A percentile compares a stretch with the other conserved stretches of the same genome.
Conservation (phyloP, 1,140 invertebrate species). For the Cotesia glomerata region DNA sequence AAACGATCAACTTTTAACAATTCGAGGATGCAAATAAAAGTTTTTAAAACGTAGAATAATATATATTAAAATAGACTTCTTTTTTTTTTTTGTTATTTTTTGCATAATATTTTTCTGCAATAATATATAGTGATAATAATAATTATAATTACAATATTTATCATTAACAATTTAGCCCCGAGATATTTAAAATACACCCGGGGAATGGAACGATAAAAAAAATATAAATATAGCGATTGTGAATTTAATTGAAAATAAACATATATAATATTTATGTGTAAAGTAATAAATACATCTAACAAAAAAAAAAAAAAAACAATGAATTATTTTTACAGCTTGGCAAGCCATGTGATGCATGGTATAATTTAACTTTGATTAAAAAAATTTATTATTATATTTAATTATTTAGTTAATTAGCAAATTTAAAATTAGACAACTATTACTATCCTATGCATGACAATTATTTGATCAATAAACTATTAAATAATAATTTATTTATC, state of each 20-base stretch:
- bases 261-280: conserved; percentile 3
- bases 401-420: conserved; percentile 9
- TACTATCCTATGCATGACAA: conserved; percentile 24
- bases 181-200: neutral
- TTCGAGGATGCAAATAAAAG: conserved; percentile 62
- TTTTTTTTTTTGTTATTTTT: conserved; percentile 27
- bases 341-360: conserved; percentile 22
- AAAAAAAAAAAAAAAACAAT: neutral
- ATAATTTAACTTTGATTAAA: neutral
- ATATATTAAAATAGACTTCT: conserved; percentile 35
- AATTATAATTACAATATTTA: conserved; percentile 41
- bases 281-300: neutral
- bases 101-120: neutral
- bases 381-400: neutral
- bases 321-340: conserved; percentile 22
- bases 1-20: conserved; percentile 51
- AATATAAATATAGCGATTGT: neutral
- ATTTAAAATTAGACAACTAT: conserved; percentile 4
- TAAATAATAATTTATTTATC: conserved; percentile 13
- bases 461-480: neutral
- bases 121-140: conserved; percentile 36
- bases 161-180: conserved; percentile 16
- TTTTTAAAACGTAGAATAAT: conserved; percentile 59
- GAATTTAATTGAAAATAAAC: neutral
- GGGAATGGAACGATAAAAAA: conserved; percentile 3